phyloP scores from a whole-genome alignment of 23 tunicate species.

The Trididemnum clinides region DNA sequence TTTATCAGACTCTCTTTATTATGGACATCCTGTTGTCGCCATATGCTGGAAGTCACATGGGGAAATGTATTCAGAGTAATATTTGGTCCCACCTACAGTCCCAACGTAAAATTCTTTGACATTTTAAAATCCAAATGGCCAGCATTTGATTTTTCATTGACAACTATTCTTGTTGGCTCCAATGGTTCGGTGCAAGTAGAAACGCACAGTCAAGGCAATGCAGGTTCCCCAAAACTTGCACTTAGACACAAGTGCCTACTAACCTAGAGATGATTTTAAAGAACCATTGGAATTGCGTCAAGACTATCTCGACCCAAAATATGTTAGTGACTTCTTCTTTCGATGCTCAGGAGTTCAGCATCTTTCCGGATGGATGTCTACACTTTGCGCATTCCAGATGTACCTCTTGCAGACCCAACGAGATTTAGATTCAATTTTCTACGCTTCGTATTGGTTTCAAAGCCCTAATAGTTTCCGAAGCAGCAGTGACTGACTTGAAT shows the following conservation, averaged over 20 bases:
- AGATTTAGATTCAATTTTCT: conserved; percentile 3
- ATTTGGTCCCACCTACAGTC: neutral
- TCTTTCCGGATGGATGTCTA: conserved; percentile 29
- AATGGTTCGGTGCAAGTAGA: neutral
- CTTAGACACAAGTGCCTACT: neutral
- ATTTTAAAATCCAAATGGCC: conserved; percentile 1
- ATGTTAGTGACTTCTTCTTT: neutral
- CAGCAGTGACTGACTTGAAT: neutral
- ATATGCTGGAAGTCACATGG: neutral
- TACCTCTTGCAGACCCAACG: conserved; percentile 4
- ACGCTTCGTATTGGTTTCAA: conserved; percentile 36
- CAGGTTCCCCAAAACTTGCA: neutral
- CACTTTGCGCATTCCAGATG: conserved; percentile 17
- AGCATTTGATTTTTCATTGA: neutral
- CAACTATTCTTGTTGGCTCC: neutral
- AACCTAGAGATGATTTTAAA: conserved; percentile 11
- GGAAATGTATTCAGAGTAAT: neutral
- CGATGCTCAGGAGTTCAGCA: conserved; percentile 26
- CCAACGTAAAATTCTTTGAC: neutral
- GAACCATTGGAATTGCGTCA: neutral
- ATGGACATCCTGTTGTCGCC: conserved; percentile 7
- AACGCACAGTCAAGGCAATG: neutral
- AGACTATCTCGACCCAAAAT: neutral
- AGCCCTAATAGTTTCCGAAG: conserved; percentile 4
- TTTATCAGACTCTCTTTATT: neutral